Percentiles rank a stretch among this genome's conserved stretches.
Conservation (phyloP, 1,140 invertebrate genomes). For the Drosophila burlai region DNA sequence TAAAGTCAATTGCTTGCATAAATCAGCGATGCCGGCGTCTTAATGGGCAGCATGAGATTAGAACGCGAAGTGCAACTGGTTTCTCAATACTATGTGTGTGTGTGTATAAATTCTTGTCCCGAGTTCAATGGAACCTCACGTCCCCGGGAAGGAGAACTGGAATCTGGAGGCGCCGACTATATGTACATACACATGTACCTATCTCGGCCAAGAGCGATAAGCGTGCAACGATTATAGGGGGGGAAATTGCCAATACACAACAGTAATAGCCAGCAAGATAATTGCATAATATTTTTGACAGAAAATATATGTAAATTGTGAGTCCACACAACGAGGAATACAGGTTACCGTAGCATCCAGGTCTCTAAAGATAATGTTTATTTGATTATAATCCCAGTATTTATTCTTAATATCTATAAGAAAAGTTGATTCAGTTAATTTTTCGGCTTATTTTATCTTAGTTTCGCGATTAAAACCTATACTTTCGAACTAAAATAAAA, state of each 20-base stretch:
- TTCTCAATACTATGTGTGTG: constrained; percentile 23
- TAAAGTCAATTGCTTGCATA: constrained; percentile 45
- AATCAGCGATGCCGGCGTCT: constrained; percentile 32
- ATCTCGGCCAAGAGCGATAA: constrained; percentile 37
- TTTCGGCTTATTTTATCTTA: too few species aligned
- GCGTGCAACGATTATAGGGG: background rate
- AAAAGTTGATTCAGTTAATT: too few species aligned
- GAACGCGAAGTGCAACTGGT: constrained; percentile 54
- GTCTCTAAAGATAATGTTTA: too few species aligned
- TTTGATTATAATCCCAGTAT: background rate
- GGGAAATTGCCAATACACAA: constrained; percentile 6
- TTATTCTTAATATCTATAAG: background rate
- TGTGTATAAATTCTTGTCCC: constrained; percentile 21
- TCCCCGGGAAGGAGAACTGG: constrained; percentile 27
- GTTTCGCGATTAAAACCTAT: too few species aligned
- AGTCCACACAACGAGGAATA: background rate
- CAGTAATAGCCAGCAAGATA: constrained; percentile 19
- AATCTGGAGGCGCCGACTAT: constrained; percentile 18
- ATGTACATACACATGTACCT: background rate
- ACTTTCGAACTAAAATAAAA: too few species aligned
- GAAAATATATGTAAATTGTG: too few species aligned
- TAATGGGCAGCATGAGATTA: constrained; percentile 44
- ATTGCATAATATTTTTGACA: constrained; percentile 22
- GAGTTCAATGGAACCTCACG: constrained; percentile 47
- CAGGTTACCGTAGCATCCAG: background rate